phyloP scores from a whole-genome alignment of 2,888 invertebrate species.

The Himalopsyche kuldschensis region DNA sequence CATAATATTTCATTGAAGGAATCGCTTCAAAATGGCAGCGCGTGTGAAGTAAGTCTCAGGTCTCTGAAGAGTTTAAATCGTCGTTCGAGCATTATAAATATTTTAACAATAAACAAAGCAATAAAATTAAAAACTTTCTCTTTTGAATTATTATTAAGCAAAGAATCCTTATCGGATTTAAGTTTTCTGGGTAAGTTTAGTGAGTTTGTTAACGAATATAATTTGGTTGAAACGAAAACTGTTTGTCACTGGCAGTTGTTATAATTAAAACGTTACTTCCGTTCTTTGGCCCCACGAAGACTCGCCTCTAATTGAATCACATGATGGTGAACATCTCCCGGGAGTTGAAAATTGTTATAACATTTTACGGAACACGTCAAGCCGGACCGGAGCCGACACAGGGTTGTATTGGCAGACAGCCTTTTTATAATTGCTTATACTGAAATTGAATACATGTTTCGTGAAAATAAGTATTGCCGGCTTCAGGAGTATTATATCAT shows the following conservation, averaged over 20 bases:
- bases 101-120: background rate
- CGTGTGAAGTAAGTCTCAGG: too few relatives aligned
- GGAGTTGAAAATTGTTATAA: slow-evolving; percentile 24
- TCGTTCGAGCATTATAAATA: background rate
- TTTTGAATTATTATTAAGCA: background rate
- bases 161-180: background rate
- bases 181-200: background rate
- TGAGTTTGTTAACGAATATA: slow-evolving; percentile 13
- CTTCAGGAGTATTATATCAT: too few relatives aligned
- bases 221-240: slow-evolving; percentile 17
- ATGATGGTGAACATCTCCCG: background rate
- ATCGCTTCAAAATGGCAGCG: too few relatives aligned
- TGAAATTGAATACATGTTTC: too few relatives aligned
- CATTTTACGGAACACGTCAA: slow-evolving; percentile 11
- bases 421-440: too few relatives aligned
- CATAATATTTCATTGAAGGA: too few relatives aligned
- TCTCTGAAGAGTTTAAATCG: too few relatives aligned
- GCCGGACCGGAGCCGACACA: background rate
- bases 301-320: slow-evolving; percentile 28
- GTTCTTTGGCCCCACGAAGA: slow-evolving; percentile 5
- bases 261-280: slow-evolving; percentile 25
- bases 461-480: too few relatives aligned
- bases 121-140: background rate
- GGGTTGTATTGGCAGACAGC: background rate
- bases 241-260: slow-evolving; percentile 24